Percentiles rank a stretch among this genome's conserved stretches.
These are phyloP conservation scores for Chesias legatella DNA, from an alignment of 2,888 invertebrate species.

Conservation along the genomic window DNA sequence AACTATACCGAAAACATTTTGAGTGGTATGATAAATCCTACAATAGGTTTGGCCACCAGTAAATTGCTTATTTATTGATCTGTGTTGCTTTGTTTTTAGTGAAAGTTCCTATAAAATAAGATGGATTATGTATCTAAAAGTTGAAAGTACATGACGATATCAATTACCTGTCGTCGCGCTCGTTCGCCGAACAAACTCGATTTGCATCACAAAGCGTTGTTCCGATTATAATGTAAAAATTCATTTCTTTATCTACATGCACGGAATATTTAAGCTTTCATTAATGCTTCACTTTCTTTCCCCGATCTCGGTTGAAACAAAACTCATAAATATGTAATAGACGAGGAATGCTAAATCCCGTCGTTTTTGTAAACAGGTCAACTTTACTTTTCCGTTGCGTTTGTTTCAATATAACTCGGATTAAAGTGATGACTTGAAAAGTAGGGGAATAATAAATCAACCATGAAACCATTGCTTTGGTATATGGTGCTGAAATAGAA, in stretches of 20 bases:
- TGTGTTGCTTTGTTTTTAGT: too few species aligned
- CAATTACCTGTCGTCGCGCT: slow-evolving; percentile 19
- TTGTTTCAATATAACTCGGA: slow-evolving; percentile 41
- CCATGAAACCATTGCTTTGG: neutral
- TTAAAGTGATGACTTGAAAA: slow-evolving; percentile 25
- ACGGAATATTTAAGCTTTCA: slow-evolving; percentile 74
- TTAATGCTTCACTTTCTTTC: slow-evolving; percentile 77
- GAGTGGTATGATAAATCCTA: too few species aligned
- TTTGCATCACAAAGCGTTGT: slow-evolving; percentile 56
- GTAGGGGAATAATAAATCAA: neutral
- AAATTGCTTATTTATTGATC: too few species aligned
- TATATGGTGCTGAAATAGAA: neutral
- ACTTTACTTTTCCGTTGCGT: slow-evolving; percentile 56
- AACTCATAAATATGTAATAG: slow-evolving; percentile 77
- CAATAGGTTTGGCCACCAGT: too few species aligned
- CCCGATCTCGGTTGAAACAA: slow-evolving; percentile 65
- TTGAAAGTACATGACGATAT: slow-evolving; percentile 2
- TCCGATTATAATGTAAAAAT: slow-evolving; percentile 64
- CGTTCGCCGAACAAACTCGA: slow-evolving; percentile 42
- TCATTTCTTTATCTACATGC: slow-evolving; percentile 72
- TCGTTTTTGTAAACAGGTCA: slow-evolving; percentile 63
- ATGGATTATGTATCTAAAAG: too few species aligned
- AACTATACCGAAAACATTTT: too few species aligned
- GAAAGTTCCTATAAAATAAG: too few species aligned
- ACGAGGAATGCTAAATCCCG: slow-evolving; percentile 59